phyloP scores from a whole-genome alignment of 2,113 vertebrate species.

The Oriolus oriolus region DNA sequence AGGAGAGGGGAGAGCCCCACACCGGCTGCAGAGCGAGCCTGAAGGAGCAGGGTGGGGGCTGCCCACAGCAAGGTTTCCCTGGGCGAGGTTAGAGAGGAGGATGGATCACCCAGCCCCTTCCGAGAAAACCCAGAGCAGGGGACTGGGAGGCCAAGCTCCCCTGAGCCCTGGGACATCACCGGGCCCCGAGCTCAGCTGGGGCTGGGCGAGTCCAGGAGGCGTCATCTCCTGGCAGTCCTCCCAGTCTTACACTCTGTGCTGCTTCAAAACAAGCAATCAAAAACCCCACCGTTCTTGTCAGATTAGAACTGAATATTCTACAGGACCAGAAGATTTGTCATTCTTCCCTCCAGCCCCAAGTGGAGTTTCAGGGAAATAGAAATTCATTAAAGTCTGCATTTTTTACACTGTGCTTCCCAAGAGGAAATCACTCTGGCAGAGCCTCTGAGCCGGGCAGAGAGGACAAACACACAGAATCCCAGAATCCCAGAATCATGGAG shows the following conservation, averaged over 20 bases:
- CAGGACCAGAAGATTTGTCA: background rate
- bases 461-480: too few relatives aligned
- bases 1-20: background rate
- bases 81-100: background rate
- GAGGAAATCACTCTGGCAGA: background rate
- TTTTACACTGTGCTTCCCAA: background rate
- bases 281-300: background rate
- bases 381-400: background rate
- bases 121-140: background rate
- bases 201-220: rapidly evolving
- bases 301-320: background rate
- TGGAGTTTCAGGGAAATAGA: background rate
- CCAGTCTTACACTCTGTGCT: too few relatives aligned
- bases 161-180: background rate
- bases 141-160: rapidly evolving
- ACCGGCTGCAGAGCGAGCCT: background rate
- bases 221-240: background rate
- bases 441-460: rapidly evolving
- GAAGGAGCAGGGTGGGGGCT: too few relatives aligned
- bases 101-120: background rate
- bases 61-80: background rate
- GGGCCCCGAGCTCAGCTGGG: background rate
- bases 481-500: background rate
- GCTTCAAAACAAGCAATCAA: background rate
- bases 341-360: background rate